Evolutionary conservation across 2,888 invertebrate species (phyloP).

Genomic region (Eupithecia inturbata): DNA sequence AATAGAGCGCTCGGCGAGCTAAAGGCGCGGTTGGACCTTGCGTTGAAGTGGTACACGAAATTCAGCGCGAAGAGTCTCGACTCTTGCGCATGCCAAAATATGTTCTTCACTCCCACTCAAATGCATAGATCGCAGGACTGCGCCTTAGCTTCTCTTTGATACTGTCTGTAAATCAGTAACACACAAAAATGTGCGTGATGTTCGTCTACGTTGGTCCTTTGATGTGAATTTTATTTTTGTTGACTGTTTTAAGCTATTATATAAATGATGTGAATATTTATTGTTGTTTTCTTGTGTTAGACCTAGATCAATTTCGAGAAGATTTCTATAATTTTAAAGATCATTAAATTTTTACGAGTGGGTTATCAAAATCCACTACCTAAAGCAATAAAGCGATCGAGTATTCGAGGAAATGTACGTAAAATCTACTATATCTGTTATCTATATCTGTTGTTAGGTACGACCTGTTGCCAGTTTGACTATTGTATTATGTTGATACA

Average conservation of each 20-base stretch:
- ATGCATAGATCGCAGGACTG: slow-evolving; percentile 64
- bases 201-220: background rate
- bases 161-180: background rate
- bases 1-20: slow-evolving; percentile 70
- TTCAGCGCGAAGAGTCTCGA: slow-evolving; percentile 54
- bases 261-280: background rate
- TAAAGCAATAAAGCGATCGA: background rate
- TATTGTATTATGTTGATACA: background rate
- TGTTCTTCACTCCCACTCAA: slow-evolving; percentile 60
- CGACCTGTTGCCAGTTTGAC: background rate
- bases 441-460: background rate
- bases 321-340: background rate
- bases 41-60: slow-evolving; percentile 65
- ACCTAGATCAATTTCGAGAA: background rate
- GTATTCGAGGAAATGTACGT: background rate
- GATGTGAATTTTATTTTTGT: background rate
- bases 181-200: background rate
- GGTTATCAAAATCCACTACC: background rate
- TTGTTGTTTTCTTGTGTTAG: background rate
- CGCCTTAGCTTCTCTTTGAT: slow-evolving; percentile 56
- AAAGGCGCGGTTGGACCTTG: slow-evolving; percentile 50
- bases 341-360: background rate
- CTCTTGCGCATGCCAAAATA: slow-evolving; percentile 48
- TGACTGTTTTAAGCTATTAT: background rate
- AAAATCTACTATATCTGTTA: background rate